These are phyloP conservation scores for Cantharis flavilabris DNA, from an alignment of 2,888 invertebrate genomes.

Conservation along the genomic window DNA sequence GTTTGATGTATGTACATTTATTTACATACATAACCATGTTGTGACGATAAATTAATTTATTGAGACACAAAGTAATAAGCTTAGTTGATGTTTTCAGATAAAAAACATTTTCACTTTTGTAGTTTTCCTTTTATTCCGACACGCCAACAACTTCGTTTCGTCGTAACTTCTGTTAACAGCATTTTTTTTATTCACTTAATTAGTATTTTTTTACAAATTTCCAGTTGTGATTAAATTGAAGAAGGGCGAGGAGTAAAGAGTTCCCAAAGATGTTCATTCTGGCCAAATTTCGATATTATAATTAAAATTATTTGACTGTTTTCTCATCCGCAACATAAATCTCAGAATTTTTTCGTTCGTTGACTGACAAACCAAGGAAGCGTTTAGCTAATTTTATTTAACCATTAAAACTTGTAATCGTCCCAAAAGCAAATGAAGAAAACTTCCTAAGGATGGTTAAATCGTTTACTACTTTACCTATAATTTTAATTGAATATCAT, in stretches of 20 bases:
- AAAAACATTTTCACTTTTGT: neutral
- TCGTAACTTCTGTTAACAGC: neutral
- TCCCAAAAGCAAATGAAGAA: neutral
- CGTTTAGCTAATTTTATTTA: neutral
- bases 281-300: neutral
- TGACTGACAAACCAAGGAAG: neutral
- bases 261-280: too few relatives aligned
- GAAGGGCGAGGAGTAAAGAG: too few relatives aligned
- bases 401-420: neutral
- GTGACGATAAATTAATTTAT: slow-evolving; percentile 5
- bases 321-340: neutral
- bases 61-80: neutral
- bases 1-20: slow-evolving; percentile 10
- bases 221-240: too few relatives aligned
- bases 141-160: neutral
- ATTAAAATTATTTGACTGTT: neutral
- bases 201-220: neutral
- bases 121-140: neutral
- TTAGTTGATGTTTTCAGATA: neutral
- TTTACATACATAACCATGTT: slow-evolving; percentile 9
- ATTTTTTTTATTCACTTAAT: neutral
- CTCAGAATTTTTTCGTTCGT: neutral
- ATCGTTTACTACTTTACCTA: neutral
- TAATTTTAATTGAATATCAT: neutral
- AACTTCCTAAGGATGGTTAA: neutral